These are phyloP conservation scores for Archips xylosteana DNA, from an alignment of 2,888 invertebrate genomes.

Conservation along the genomic window DNA sequence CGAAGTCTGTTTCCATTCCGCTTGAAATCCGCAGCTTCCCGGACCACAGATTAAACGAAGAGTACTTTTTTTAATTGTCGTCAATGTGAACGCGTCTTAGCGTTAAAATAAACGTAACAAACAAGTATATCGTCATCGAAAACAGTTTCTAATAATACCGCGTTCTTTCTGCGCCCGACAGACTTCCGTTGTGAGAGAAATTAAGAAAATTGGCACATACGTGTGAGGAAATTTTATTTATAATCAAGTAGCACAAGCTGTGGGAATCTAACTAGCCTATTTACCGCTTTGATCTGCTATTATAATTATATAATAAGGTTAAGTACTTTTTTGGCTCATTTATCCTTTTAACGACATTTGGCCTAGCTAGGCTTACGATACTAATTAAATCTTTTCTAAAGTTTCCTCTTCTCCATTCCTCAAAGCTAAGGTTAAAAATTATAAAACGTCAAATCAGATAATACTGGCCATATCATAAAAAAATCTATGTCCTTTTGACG, in stretches of 20 bases:
- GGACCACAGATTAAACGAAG: background rate
- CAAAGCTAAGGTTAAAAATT: background rate
- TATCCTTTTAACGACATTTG: background rate
- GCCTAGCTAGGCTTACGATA: too few species aligned
- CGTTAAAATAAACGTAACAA: slow-evolving; percentile 20
- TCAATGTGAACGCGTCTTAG: slow-evolving; percentile 9
- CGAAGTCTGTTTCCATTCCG: background rate
- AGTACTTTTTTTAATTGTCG: background rate
- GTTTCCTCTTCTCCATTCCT: background rate
- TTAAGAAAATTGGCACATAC: slow-evolving; percentile 26
- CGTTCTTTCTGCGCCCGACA: slow-evolving; percentile 28
- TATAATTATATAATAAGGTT: background rate
- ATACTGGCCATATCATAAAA: background rate
- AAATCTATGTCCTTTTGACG: background rate
- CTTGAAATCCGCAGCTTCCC: background rate
- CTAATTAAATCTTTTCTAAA: background rate
- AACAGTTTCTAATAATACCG: slow-evolving; percentile 30
- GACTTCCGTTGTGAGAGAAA: slow-evolving; percentile 29
- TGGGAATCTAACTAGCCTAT: slow-evolving; percentile 8
- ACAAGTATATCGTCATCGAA: slow-evolving; percentile 37
- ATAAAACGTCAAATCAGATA: background rate
- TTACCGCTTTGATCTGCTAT: background rate
- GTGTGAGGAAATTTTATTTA: slow-evolving; percentile 6
- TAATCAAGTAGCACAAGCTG: slow-evolving; percentile 6
- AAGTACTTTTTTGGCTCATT: background rate